A percentile compares a stretch with the other conserved stretches of the same genome.
These are phyloP conservation scores for Corythornis vintsioides DNA, from an alignment of 2,113 vertebrate genomes.

Conservation along the genomic window DNA sequence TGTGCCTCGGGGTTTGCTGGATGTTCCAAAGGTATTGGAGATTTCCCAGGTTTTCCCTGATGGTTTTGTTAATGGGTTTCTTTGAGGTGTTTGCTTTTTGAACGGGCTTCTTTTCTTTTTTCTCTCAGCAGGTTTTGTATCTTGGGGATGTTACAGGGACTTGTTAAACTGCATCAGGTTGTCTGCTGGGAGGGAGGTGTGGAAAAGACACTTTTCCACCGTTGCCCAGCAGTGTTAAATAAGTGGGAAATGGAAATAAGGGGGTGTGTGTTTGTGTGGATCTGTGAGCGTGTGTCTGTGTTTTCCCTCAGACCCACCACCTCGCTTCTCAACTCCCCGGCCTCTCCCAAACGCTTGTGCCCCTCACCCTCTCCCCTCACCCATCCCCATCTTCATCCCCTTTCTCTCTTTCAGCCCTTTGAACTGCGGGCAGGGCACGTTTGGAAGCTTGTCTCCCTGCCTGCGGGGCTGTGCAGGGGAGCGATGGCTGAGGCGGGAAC, in stretches of 20 bases:
- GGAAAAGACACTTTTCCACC: neutral
- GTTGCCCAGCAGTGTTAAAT: neutral
- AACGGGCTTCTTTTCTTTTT: neutral
- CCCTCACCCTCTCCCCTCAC: accelerated
- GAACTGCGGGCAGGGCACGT: neutral
- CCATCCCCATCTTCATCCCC: neutral
- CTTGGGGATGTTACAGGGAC: neutral
- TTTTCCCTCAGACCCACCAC: neutral
- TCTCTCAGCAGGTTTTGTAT: neutral
- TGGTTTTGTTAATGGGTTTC: neutral
- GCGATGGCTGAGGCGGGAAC: accelerated
- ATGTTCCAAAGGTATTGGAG: neutral
- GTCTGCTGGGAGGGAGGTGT: neutral
- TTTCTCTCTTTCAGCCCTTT: neutral
- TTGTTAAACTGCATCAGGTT: neutral
- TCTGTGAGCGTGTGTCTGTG: neutral
- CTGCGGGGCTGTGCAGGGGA: neutral
- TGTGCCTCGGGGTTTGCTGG: neutral
- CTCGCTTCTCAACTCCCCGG: accelerated
- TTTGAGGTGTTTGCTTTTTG: neutral
- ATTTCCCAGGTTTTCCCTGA: neutral
- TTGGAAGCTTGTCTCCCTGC: neutral
- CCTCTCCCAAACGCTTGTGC: neutral
- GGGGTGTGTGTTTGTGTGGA: no score
- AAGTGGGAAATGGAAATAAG: neutral